Evolutionary conservation across 2,888 invertebrate species (phyloP).

Genomic region (Laothoe populi): DNA sequence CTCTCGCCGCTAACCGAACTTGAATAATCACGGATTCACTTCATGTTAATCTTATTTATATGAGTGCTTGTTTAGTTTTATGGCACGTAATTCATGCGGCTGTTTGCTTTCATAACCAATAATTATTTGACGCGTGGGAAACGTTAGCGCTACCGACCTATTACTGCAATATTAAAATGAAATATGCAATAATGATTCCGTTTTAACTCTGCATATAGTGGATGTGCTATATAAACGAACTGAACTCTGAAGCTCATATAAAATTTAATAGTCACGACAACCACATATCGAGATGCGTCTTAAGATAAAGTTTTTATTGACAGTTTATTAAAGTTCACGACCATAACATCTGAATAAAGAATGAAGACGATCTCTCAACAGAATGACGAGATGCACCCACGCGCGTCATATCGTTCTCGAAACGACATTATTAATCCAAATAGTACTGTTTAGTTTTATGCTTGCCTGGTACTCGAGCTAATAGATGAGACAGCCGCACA

Average conservation of each 20-base stretch:
- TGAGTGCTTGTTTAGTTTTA: conserved; percentile 46
- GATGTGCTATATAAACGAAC: conserved; percentile 27
- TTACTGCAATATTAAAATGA: conserved; percentile 30
- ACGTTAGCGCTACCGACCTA: conserved; percentile 22
- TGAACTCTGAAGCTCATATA: conserved; percentile 13
- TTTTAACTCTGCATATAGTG: conserved; percentile 32
- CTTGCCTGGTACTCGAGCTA: conserved; percentile 59
- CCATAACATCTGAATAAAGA: conserved; percentile 34
- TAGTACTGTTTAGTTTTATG: conserved; percentile 63
- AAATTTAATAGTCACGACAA: conserved; percentile 8
- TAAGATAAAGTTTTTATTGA: conserved; percentile 35
- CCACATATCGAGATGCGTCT: conserved; percentile 5
- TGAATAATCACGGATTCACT: conserved; percentile 59
- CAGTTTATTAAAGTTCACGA: conserved; percentile 27
- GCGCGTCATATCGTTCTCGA: conserved; percentile 49
- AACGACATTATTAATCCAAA: conserved; percentile 66
- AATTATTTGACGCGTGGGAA: conserved; percentile 41
- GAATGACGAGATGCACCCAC: conserved; percentile 55
- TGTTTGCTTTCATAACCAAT: conserved; percentile 38
- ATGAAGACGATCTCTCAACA: conserved; percentile 45
- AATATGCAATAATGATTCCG: conserved; percentile 22
- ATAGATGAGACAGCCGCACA: conserved; percentile 54
- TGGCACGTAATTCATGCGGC: conserved; percentile 39
- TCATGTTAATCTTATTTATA: conserved; percentile 56
- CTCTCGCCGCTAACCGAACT: conserved; percentile 42